Base-by-base conservation (phyloP, 2,797 vertebrate species). In the Chelmon rostratus region DNA sequence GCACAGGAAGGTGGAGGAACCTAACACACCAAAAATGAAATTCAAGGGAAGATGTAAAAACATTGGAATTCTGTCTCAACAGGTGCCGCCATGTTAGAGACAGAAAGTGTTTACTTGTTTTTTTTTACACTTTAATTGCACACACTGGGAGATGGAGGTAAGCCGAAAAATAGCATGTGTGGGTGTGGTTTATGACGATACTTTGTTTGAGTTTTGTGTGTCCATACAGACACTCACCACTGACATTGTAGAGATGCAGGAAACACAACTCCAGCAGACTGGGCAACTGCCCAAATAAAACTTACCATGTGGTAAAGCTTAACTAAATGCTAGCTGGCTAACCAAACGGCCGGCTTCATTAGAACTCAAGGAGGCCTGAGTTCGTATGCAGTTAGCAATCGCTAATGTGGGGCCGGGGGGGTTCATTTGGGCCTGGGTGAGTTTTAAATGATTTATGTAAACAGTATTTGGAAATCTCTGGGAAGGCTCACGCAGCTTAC, bases 211-310 rank as follows among this genome's bases (percentile, higher is more conserved):
- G 6, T 44, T 73, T 38, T 46, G 18, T 54, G 40, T 16, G 6
- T 31, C 11, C n/a, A 18, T 42, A 44, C n/a, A n/a, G n/a, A n/a
- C 19, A 62, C 31, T 67, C 28, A 18, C 5, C n/a, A 53, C 9
- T 1, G 5, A 59, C 44, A 47, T 11, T 58, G 37, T 16, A 58
- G 58, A 50, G 10, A 50, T 18, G 11, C 3, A 0, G 16, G 18
- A 66, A 40, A 62, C 3, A 3, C 10, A 63, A 28, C n/a, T 9
- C 15, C 1, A 8, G 10, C 21, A 66, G 66, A 59, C n/a, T n/a
- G n/a, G n/a, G n/a, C n/a, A n/a, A n/a, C n/a, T n/a, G n/a, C n/a
- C 15, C 23, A 63, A 49, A 49, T 68, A 54, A 56, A 61, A 21
- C 2, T 6, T 50, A 57, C 4, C 5, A 61, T n/a, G 25, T 25